Conservation (phyloP, 2,113 vertebrate genomes). For the Callithrix jacchus region DNA sequence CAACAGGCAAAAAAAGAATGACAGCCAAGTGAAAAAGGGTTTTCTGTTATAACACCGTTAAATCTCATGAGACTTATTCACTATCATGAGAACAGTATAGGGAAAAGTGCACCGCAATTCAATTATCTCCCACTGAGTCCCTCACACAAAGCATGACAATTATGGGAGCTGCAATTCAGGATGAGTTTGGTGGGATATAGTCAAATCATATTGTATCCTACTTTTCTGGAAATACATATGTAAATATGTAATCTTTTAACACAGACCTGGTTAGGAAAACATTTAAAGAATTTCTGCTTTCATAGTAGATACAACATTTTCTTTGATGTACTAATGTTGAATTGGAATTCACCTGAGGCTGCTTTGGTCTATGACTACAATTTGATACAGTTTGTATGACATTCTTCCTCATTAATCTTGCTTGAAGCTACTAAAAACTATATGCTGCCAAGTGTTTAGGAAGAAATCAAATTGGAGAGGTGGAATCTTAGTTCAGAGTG, state of each 20-base stretch:
- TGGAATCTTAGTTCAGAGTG: not conserved
- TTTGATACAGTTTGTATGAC: not conserved
- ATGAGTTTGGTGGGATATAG: too few species aligned
- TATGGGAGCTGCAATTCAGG: too few species aligned
- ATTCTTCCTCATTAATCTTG: conserved; percentile 11
- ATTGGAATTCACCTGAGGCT: not conserved
- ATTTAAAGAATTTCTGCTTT: not conserved
- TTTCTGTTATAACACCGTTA: too few species aligned
- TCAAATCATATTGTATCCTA: not conserved
- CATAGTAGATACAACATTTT: not conserved
- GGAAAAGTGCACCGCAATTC: too few species aligned
- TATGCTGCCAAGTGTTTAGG: not conserved
- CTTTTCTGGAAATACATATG: not conserved
- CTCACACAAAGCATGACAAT: too few species aligned
- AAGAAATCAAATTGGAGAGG: not conserved
- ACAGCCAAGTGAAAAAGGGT: too few species aligned
- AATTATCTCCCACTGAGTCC: too few species aligned
- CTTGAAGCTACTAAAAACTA: not conserved
- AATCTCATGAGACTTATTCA: too few species aligned
- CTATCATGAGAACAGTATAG: too few species aligned
- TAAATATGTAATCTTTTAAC: not conserved
- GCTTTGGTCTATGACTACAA: not conserved
- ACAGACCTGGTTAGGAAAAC: not conserved
- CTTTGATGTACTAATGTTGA: not conserved
- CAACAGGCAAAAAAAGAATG: too few species aligned